Percentiles rank a stretch among this genome's conserved stretches.
Evolutionary conservation across 1,140 invertebrate species (phyloP).

Genomic region (Mercenaria mercenaria): DNA sequence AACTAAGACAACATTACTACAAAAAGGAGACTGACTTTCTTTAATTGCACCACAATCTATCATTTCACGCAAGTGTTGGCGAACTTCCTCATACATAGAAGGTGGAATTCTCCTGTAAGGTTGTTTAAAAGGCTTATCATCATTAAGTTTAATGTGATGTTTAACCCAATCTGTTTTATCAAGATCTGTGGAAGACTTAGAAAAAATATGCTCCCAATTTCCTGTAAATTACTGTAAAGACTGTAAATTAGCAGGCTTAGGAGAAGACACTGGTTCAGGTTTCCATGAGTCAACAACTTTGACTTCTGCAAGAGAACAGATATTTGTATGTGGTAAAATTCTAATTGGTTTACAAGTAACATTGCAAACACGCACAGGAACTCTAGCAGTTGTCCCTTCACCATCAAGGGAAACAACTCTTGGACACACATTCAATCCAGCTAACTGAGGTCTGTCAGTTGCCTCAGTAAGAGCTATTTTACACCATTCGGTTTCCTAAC

Average conservation of each 20-base stretch:
- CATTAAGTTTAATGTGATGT: conserved; percentile 42
- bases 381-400: conserved; percentile 4
- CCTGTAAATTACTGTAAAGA: background rate
- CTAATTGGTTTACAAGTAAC: conserved; percentile 50
- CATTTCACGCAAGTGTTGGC: conserved; percentile 37
- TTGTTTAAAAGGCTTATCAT: conserved; percentile 38
- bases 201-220: conserved; percentile 58
- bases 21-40: conserved; percentile 15
- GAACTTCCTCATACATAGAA: conserved; percentile 75
- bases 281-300: conserved; percentile 13
- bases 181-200: conserved; percentile 8
- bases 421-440: conserved; percentile 45
- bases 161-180: conserved; percentile 25
- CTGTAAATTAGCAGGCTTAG: background rate
- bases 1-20: conserved; percentile 26
- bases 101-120: conserved; percentile 80
- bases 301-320: conserved; percentile 47
- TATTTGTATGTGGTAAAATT: conserved; percentile 26
- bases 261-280: background rate
- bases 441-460: background rate
- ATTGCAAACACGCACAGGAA: conserved; percentile 56
- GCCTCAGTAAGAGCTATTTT: background rate
- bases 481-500: background rate
- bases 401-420: conserved; percentile 35
- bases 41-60: conserved; percentile 17